Base-by-base conservation (phyloP, 64 coral and sea anemone species). In the Pocillopora verrucosa region DNA sequence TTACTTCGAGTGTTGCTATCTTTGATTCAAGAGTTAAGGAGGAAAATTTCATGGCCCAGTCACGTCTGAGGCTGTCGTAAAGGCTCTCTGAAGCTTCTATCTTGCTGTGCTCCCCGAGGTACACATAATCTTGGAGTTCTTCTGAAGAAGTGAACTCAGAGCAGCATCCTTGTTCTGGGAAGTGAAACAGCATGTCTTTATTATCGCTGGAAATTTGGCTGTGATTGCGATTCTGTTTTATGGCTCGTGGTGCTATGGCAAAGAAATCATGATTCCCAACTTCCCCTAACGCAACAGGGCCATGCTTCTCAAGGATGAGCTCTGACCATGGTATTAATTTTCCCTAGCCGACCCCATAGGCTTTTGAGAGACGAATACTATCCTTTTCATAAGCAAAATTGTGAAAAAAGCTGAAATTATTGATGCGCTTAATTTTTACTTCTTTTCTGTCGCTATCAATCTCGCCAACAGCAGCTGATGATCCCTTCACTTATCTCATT, bases 401-500 rank as follows among this genome's bases (percentile, higher is more conserved):
- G n/a, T n/a, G n/a, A n/a, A n/a, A n/a, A 70, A 34, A 45, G n/a
- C 90, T 79, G n/a, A 92, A 92, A 86, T 76, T 76, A 37, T 14
- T 45, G 74, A 76, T 76, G 16, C 74, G 63, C 45, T 86, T 86
- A 17, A 72, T 25, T 45, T 86, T 72, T 11, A 68, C 37, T 86
- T 86, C 76, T 17, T 83, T 1, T 14, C 61, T 19, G 11, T 5
- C 19, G 10, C 62, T 26, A 70, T 67, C 38, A 22, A 86, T 17
- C 69, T 86, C 65, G 22, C 83, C 70, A 57, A 70, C 83, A 73
- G 37, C 30, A 1, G 83, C 83, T 9, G 65, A n/a, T n/a, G n/a
- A n/a, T n/a, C n/a, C n/a, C n/a, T n/a, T n/a, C n/a, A n/a, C n/a
- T n/a, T n/a, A n/a, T n/a, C n/a, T n/a, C n/a, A n/a, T n/a, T n/a